A percentile compares a stretch with the other conserved stretches of the same genome.
Conservation (phyloP, 1,140 invertebrate genomes). For the Babylonia areolata region DNA sequence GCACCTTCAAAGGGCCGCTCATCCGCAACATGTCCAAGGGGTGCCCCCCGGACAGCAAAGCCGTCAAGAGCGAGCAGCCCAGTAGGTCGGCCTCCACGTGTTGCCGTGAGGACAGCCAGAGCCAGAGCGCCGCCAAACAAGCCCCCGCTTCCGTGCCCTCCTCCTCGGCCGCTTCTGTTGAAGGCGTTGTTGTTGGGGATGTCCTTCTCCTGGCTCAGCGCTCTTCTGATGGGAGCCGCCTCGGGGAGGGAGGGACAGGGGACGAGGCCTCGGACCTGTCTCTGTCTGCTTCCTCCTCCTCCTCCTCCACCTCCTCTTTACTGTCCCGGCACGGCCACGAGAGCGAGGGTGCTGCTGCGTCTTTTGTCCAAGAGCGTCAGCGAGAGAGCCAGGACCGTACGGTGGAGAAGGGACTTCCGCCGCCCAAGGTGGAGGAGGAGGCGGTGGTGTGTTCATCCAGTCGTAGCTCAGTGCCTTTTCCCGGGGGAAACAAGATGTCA, state of each 20-base stretch:
- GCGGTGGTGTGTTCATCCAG: neutral
- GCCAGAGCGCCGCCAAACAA: no score
- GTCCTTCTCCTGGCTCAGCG: neutral
- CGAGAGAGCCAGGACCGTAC: slow-evolving; percentile 1
- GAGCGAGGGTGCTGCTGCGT: neutral
- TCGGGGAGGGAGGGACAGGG: neutral
- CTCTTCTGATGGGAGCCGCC: neutral
- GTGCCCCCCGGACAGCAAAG: slow-evolving; percentile 28
- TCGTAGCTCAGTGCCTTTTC: slow-evolving; percentile 20
- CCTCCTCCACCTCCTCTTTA: neutral
- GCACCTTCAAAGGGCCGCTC: slow-evolving; percentile 53
- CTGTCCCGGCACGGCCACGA: neutral
- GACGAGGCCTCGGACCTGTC: slow-evolving; percentile 22
- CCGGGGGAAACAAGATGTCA: neutral
- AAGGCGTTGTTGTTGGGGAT: neutral
- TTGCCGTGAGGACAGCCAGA: slow-evolving; percentile 5
- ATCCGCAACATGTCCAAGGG: slow-evolving; percentile 40
- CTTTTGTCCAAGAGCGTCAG: neutral
- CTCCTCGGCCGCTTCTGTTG: neutral
- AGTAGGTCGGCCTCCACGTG: slow-evolving; percentile 19
- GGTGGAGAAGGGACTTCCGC: no score
- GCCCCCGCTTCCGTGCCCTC: neutral
- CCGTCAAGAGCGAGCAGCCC: slow-evolving; percentile 23
- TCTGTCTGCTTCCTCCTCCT: no score
- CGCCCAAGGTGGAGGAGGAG: no score